Evolutionary conservation across 2,888 invertebrate species (phyloP), one percentile per base, ranked within the genome.

Genomic region (Metallyticus violacea): DNA sequence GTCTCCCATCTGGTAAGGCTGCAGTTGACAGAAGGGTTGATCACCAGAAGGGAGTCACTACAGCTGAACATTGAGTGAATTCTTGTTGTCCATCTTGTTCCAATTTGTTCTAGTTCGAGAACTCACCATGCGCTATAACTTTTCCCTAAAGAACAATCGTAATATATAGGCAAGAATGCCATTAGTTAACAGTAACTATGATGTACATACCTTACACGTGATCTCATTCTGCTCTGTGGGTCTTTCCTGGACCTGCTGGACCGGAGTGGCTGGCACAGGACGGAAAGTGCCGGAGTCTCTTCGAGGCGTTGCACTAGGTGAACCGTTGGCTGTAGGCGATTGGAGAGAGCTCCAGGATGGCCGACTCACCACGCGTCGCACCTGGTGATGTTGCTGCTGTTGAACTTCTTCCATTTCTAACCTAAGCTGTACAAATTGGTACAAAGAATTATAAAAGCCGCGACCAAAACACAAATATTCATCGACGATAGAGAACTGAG

Each of bases 181-280:
- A n/a, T n/a, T n/a, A n/a, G n/a, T n/a, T n/a, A n/a, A n/a, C n/a
- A n/a, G 7, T 27, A 28, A 28, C 6, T 0, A 1, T 26, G 5
- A 15, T 0, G 25, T 27, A 78, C 89, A 89, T 87, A 93, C 94
- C 93, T 94, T 94, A 89, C 94, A 94, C 90, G 93, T 93, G 79
- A 93, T 93, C 89, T 94, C 93, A 89, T 93, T 93, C 90, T 93
- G 93, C 84, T 94, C 94, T 6, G 76, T 78, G 2, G 28, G 82
- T 6, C 79, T 29, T 7, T 28, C 15, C 22, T 83, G 83, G 88
- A 87, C 88, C 92, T 93, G 6, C 40, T 62, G 40, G 9, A 62
- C 40, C 3, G 40, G 40, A 62, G 40, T 62, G 89, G 89, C 26
- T 29, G 62, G 81, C 22, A 76, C 22, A n/a, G 27, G 22, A 6